A percentile compares a stretch with the other conserved stretches of the same genome.
Conservation (phyloP, 2,113 vertebrate species). For the Actenoides hombroni region DNA sequence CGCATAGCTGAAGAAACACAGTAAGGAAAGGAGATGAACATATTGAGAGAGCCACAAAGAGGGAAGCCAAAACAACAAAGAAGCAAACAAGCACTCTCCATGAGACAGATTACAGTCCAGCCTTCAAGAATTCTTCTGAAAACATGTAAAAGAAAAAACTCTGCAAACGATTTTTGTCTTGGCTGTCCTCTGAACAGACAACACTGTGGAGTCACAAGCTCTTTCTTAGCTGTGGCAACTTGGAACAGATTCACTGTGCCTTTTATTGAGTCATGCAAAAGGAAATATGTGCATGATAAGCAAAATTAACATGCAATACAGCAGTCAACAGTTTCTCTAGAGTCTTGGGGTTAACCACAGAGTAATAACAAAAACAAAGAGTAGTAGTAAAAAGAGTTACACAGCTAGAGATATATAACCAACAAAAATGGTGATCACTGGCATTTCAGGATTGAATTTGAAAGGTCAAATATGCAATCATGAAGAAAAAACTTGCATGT, state of each 20-base stretch:
- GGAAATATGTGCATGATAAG: not conserved
- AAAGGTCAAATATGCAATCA: not conserved
- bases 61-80: not conserved
- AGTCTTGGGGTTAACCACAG: slow-evolving; percentile 19
- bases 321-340: not conserved
- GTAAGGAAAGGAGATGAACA: not conserved
- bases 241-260: not conserved
- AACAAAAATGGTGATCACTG: not conserved
- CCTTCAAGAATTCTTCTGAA: not conserved
- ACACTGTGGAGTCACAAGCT: not conserved
- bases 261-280: not conserved
- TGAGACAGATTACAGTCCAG: not conserved
- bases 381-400: not conserved
- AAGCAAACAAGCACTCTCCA: not conserved
- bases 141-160: not conserved
- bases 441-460: slow-evolving; percentile 10
- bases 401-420: not conserved
- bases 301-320: not conserved
- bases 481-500: not conserved
- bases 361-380: not conserved
- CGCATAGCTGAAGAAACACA: not conserved
- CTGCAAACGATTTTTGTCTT: not conserved
- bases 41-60: not conserved
- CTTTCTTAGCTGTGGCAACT: not conserved
- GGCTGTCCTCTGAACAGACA: not conserved